A percentile compares a stretch with the other conserved stretches of the same genome.
Conservation (phyloP, 2,797 vertebrate species). For the Lepus townsendii region DNA sequence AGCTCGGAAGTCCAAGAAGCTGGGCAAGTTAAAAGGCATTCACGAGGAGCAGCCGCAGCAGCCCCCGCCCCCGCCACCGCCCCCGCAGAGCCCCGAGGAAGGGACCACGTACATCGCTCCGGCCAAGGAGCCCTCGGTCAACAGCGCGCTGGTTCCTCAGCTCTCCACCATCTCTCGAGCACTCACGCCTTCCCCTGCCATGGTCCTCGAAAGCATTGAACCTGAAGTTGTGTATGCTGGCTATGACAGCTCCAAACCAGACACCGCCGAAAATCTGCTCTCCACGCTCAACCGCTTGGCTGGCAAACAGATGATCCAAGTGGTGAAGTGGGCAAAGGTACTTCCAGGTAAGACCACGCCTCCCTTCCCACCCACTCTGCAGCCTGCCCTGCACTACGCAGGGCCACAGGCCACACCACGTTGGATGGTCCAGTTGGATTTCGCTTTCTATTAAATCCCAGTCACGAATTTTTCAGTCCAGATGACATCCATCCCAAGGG, state of each 20-base stretch:
- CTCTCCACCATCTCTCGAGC: slow-evolving; percentile 93
- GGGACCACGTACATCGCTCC: slow-evolving; percentile 93
- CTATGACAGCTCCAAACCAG: slow-evolving; percentile 95
- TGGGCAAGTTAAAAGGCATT: slow-evolving; percentile 97
- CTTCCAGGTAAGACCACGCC: slow-evolving; percentile 94
- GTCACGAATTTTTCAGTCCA: no score
- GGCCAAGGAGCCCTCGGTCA: slow-evolving; percentile 93
- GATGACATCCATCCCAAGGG: neutral
- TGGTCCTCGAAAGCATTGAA: slow-evolving; percentile 97
- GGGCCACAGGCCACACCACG: rapidly evolving
- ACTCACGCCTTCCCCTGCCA: slow-evolving; percentile 93
- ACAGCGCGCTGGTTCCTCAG: slow-evolving; percentile 94
- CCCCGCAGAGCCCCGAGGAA: slow-evolving; percentile 94
- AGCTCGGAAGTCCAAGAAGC: slow-evolving; percentile 99
- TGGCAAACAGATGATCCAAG: slow-evolving; percentile 99
- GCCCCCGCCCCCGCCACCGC: slow-evolving; percentile 86
- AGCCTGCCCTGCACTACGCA: rapidly evolving
- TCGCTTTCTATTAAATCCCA: neutral
- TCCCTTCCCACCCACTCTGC: neutral
- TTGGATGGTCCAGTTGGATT: rapidly evolving
- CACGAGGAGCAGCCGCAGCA: slow-evolving; percentile 91
- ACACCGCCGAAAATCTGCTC: slow-evolving; percentile 96
- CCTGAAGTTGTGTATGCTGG: slow-evolving; percentile 96
- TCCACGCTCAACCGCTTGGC: slow-evolving; percentile 98
- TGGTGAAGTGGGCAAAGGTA: slow-evolving; percentile 99